These are phyloP conservation scores for Hydrolagus affinis DNA, from an alignment of 2,113 vertebrate genomes.

Conservation along the genomic window DNA sequence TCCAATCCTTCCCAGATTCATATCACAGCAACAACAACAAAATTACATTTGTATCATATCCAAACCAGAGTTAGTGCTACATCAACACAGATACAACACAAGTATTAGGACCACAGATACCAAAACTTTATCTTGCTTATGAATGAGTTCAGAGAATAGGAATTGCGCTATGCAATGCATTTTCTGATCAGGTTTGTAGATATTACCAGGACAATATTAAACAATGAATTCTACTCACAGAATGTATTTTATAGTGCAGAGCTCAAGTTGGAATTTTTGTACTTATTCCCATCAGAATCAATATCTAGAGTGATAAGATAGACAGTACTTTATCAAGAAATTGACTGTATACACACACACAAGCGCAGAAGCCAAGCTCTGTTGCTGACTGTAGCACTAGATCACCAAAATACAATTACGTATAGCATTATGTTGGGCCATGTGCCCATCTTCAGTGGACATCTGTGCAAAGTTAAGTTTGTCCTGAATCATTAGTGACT, in stretches of 20 bases:
- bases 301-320: neutral
- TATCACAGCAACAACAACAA: neutral
- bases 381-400: neutral
- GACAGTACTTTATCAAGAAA: neutral
- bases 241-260: neutral
- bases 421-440: neutral
- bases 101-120: neutral
- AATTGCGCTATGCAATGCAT: slow-evolving; percentile 5
- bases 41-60: neutral
- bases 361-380: neutral
- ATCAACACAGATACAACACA: neutral
- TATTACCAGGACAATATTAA: neutral
- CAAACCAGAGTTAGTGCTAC: neutral
- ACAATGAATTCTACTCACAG: neutral
- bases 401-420: neutral
- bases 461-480: too few relatives aligned
- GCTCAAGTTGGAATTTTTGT: neutral
- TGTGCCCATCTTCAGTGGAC: neutral
- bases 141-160: neutral
- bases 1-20: neutral
- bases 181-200: neutral
- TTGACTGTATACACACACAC: neutral
- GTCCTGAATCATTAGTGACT: neutral
- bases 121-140: neutral
- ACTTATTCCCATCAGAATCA: neutral